Conservation (phyloP, 2,888 invertebrate genomes). For the Tenodera sinensis region DNA sequence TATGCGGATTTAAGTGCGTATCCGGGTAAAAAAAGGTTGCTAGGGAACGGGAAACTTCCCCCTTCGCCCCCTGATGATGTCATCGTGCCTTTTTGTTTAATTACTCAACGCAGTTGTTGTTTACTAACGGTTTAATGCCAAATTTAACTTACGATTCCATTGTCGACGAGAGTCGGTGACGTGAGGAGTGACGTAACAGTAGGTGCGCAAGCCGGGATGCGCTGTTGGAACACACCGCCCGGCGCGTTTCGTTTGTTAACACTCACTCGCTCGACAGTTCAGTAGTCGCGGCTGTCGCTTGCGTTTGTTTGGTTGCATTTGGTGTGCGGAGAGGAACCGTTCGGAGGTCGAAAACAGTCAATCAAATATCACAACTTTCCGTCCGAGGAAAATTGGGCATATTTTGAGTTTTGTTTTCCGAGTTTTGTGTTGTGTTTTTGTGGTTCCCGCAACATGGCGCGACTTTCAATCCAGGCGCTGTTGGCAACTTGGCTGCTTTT, state of each 20-base stretch:
- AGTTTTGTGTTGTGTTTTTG: neutral
- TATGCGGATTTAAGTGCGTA: neutral
- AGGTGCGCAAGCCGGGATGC: neutral
- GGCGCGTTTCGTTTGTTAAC: neutral
- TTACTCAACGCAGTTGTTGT: neutral
- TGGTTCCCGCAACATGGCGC: neutral
- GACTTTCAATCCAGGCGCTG: neutral
- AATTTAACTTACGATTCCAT: neutral
- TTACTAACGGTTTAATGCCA: neutral
- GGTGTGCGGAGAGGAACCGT: neutral
- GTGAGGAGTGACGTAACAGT: neutral
- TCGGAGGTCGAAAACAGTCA: neutral
- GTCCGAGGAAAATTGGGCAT: neutral
- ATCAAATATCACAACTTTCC: neutral
- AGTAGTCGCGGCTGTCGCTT: neutral
- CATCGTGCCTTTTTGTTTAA: neutral
- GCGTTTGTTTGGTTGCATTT: neutral
- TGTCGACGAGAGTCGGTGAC: neutral
- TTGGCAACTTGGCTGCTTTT: neutral
- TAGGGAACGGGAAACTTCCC: neutral
- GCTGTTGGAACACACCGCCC: neutral
- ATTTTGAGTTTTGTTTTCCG: neutral
- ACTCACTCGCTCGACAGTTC: neutral
- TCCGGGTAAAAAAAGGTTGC: neutral
- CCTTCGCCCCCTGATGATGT: neutral